These are phyloP conservation scores for Magallana ariakensis DNA, from an alignment of 1,140 invertebrate genomes.

Conservation along the genomic window DNA sequence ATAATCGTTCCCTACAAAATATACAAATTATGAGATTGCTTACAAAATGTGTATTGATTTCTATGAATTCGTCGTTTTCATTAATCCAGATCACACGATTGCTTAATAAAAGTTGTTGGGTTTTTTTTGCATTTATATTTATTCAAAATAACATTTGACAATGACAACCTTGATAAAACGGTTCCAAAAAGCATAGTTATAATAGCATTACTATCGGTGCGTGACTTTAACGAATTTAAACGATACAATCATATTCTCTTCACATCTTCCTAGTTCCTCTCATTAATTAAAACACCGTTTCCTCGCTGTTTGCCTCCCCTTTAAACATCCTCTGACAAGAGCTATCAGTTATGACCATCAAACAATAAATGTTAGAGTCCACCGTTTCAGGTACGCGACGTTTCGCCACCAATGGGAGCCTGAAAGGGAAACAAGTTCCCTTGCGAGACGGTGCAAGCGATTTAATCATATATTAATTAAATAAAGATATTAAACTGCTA, in stretches of 20 bases:
- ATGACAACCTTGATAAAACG: no score
- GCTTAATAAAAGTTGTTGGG: no score
- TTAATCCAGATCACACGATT: no score
- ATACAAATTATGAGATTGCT: no score
- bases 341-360: slow-evolving; percentile 12
- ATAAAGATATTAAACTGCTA: slow-evolving; percentile 39
- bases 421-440: not conserved
- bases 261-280: not conserved
- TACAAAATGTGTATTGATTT: no score
- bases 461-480: slow-evolving; percentile 32
- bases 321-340: not conserved
- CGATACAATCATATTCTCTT: slow-evolving; percentile 16
- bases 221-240: not conserved
- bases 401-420: not conserved
- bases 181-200: no score
- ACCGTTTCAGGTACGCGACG: not conserved
- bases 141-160: no score
- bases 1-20: no score
- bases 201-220: not conserved
- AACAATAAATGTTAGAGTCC: not conserved
- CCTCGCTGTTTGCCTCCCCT: not conserved
- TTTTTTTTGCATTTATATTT: no score
- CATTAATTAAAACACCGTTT: not conserved
- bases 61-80: no score
- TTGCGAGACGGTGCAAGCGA: slow-evolving; percentile 34